Conservation (phyloP, 1,140 invertebrate species). For the Conus ventricosus region DNA sequence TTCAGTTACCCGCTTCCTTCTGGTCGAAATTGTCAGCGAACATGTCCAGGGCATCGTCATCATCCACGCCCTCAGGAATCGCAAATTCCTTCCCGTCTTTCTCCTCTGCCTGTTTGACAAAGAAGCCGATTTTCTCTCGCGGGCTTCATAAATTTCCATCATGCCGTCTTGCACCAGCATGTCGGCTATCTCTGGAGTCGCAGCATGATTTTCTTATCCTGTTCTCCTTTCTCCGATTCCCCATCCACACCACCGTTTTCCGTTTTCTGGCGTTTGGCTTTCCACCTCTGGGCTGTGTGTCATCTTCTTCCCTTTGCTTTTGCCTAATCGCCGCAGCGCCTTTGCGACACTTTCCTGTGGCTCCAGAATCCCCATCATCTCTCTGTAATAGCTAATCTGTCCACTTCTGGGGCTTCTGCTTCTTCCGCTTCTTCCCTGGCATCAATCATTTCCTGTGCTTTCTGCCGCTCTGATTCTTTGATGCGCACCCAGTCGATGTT, state of each 20-base stretch:
- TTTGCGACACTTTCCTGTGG: constrained; percentile 91
- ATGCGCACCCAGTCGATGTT: constrained; percentile 94
- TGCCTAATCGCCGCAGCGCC: constrained; percentile 87
- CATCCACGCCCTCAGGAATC: constrained; percentile 56
- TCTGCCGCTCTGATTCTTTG: constrained; percentile 56
- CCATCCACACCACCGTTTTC: constrained; percentile 59
- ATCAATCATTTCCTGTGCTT: constrained; percentile 17
- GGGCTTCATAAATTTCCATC: constrained; percentile 96
- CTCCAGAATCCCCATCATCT: constrained; percentile 88
- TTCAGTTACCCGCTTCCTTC: constrained; percentile 73
- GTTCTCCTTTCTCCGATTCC: constrained; percentile 71
- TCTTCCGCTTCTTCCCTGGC: constrained; percentile 55
- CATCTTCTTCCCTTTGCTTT: constrained; percentile 55
- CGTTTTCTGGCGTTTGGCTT: constrained; percentile 70
- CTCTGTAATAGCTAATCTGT: constrained; percentile 79
- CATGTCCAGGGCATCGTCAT: constrained; percentile 89
- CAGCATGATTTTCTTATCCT: constrained; percentile 81
- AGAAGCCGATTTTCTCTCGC: constrained; percentile 82
- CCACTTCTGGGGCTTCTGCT: constrained; percentile 44
- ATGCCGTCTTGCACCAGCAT: constrained; percentile 89
- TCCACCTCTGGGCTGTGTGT: constrained; percentile 70
- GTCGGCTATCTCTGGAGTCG: constrained; percentile 91
- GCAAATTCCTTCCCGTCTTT: constrained; percentile 57
- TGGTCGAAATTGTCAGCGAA: constrained; percentile 93
- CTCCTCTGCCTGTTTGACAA: constrained; percentile 61